Percentiles rank a stretch among this genome's conserved stretches.
Evolutionary conservation across 2,113 vertebrate species (phyloP).

Genomic region (Camelus dromedarius): DNA sequence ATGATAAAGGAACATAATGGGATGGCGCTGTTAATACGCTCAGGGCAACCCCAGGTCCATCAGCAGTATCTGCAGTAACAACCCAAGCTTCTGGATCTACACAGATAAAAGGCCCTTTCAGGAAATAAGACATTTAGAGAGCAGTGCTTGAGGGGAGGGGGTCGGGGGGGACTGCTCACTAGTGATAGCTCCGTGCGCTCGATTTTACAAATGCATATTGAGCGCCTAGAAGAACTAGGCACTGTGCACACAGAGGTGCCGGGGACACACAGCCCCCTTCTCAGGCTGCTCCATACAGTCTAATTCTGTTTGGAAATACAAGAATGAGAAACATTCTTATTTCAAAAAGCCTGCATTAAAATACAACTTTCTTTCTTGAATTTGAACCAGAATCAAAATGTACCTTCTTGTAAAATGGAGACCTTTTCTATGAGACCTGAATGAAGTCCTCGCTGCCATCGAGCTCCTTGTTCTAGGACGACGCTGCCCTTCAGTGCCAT

Average conservation of each 20-base stretch:
- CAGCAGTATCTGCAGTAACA: conserved; percentile 56
- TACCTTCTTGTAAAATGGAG: neutral
- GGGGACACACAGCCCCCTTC: neutral
- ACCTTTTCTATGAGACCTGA: neutral
- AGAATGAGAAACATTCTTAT: conserved; percentile 32
- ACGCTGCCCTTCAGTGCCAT: neutral
- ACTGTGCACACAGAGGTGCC: neutral
- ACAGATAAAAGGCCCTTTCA: conserved; percentile 64
- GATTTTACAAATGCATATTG: neutral
- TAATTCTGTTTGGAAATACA: neutral
- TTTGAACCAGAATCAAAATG: neutral
- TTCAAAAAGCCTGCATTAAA: conserved; percentile 29
- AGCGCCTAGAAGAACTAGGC: neutral
- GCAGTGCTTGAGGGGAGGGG: neutral
- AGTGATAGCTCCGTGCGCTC: neutral
- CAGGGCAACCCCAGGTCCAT: conserved; percentile 65
- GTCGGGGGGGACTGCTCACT: neutral
- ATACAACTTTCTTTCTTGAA: conserved; percentile 15
- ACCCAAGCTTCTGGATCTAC: conserved; percentile 35
- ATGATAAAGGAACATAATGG: conserved; percentile 63
- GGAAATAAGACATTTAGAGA: conserved; percentile 43
- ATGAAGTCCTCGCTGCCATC: neutral
- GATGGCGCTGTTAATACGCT: conserved; percentile 41
- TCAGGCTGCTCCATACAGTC: neutral
- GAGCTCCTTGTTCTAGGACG: neutral